Base-by-base conservation (phyloP, 2,113 vertebrate genomes). In the Clarias magur region DNA sequence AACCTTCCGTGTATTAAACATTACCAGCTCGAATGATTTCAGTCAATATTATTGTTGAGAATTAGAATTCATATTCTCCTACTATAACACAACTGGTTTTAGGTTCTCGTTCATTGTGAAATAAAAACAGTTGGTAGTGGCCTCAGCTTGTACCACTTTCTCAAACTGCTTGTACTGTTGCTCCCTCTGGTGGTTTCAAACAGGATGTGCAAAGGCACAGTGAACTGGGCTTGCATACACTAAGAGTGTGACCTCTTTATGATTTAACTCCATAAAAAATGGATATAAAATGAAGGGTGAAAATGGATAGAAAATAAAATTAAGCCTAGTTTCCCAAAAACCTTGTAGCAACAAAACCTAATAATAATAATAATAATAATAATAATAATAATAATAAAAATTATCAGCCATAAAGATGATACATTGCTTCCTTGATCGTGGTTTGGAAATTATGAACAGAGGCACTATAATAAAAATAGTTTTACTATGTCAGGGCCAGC, bases 131-230 rank as follows among this genome's bases (percentile, higher is more conserved):
- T 3, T 81, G 57, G 79, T 42, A 81, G 57, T 81, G 19, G 79
- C 42, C 59, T 81, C 79, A 23, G 79, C 3, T 60, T 80, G 30
- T 12, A 34, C 27, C 8, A 62, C 42, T 30, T 54, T 15, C 42
- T 85, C 23, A 53, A 57, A 67, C 48, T 12, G 8, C 56, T 59
- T 67, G 85, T 42, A 17, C 79, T 80, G 16, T 56, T 68, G 54
- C 85, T 12, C 85, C 76, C 85, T 86, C 85, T 86, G 25, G 85
- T 80, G 85, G 76, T 59, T 80, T 86, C 30, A 68, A 3, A 86
- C 62, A 57, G 9, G 62, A 70, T 17, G 27, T 80, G 76, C 76
- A 80, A 30, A 42, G 34, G 57, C 30, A 81, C 19, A 62, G 57
- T 62, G 30, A 81, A 7, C 57, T 34, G 30, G 30, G 27, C n/a